Base-by-base conservation (phyloP, 2,113 vertebrate species). In the Petroica traversi region DNA sequence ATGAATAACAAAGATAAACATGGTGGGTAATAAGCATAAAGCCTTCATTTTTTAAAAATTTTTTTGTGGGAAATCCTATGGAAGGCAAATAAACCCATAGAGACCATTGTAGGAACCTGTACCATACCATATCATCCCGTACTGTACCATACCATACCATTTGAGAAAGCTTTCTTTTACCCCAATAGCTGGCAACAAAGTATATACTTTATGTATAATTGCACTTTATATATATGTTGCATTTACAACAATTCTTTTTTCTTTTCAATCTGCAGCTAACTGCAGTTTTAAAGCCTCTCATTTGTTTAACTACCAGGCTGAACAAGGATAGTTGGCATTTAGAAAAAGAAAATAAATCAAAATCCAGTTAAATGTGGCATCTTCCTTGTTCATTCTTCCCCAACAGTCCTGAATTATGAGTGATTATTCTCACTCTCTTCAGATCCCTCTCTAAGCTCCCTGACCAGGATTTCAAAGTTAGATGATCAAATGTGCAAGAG, bases 381-480 rank as follows among this genome's bases (percentile, higher is more conserved):
- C 46, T 89, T 89, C 34, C 73, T 78, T 57, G 36, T 36, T 95
- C 33, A 0, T 80, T 95, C 46, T 74, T 51, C 51, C 59, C 68
- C 72, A n/a, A 2, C 12, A 83, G 41, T 43, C 76, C 82, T 88
- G 57, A 73, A 43, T 52, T 19, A 31, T 0, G 46, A 85, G 55
- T 24, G 25, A 92, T 59, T 80, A 74, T 74, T 90, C 75, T 69
- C 31, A 43, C 48, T 88, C 82, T 63, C 59, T 84, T 92, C 75
- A 77, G 85, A 90, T 57, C 78, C 57, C 71, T 57, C 63, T 51
- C 59, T 88, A 86, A 92, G 78, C 69, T 89, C 69, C 85, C 85
- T 79, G 89, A 54, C 89, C 82, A 90, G 79, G 79, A 86, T 96
- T 96, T 96, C 93, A 96, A 96, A 94, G 92, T 93, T 85, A 92